A percentile compares a stretch with the other conserved stretches of the same genome.
Evolutionary conservation across 2,113 vertebrate species (phyloP).

Genomic region (Anser brachyrhynchus): DNA sequence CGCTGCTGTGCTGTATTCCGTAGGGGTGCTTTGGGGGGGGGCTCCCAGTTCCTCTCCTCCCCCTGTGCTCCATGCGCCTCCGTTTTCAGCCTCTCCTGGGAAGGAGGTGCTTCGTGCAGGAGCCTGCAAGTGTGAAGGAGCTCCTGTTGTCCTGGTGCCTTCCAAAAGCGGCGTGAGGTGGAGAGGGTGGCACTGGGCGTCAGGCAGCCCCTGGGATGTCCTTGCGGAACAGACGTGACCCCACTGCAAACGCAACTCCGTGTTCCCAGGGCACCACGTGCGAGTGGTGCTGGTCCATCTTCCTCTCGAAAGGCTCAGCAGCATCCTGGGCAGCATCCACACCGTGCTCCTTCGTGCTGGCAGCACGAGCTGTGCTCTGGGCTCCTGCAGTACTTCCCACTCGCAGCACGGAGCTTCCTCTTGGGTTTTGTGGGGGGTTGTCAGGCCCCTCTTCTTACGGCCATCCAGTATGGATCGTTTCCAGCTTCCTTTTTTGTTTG

Average conservation of each 20-base stretch:
- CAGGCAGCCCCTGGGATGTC: background rate
- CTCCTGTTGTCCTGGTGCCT: background rate
- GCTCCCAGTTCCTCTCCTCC: background rate
- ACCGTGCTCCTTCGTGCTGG: fast-evolving
- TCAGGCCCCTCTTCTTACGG: background rate
- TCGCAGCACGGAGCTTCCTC: background rate
- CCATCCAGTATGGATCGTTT: background rate
- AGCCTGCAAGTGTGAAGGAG: background rate
- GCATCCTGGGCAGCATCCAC: background rate
- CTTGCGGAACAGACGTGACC: background rate
- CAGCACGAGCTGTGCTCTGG: fast-evolving
- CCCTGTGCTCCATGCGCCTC: background rate
- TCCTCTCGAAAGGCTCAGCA: background rate
- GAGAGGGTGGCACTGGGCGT: background rate
- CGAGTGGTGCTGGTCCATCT: background rate
- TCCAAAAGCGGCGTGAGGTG: background rate
- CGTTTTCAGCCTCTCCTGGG: background rate
- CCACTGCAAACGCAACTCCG: fast-evolving
- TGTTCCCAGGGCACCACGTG: background rate
- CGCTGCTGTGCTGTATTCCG: background rate
- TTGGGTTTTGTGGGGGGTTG: background rate
- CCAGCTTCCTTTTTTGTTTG: background rate
- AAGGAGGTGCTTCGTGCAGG: background rate
- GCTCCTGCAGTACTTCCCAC: background rate
- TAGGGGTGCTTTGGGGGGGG: background rate